These are phyloP conservation scores for Cheilosia urbana DNA, from an alignment of 2,888 invertebrate species.

Conservation along the genomic window DNA sequence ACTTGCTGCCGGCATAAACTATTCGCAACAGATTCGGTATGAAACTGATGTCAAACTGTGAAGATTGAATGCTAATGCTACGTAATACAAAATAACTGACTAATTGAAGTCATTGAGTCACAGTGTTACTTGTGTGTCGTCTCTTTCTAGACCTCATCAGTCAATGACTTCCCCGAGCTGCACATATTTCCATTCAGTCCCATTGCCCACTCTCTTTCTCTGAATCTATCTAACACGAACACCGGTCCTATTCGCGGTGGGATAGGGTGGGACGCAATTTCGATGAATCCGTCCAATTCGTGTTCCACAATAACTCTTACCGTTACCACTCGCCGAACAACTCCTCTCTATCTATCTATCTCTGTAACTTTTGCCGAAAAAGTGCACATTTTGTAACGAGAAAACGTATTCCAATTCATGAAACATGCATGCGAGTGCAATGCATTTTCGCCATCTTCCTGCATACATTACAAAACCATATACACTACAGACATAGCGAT, in stretches of 20 bases:
- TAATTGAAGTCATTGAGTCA: slow-evolving; percentile 54
- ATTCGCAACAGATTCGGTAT: background rate
- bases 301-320: slow-evolving; percentile 44
- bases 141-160: slow-evolving; percentile 34
- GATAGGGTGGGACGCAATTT: slow-evolving; percentile 46
- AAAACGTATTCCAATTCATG: slow-evolving; percentile 76
- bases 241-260: background rate
- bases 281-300: slow-evolving; percentile 69
- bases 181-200: slow-evolving; percentile 55
- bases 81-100: slow-evolving; percentile 29
- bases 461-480: slow-evolving; percentile 52
- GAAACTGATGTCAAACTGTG: background rate
- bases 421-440: slow-evolving; percentile 74
- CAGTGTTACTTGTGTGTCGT: slow-evolving; percentile 41
- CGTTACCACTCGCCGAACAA: background rate
- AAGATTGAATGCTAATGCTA: slow-evolving; percentile 23
- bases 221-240: slow-evolving; percentile 12
- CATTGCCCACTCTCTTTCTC: slow-evolving; percentile 1
- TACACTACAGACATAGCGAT: slow-evolving; percentile 35
- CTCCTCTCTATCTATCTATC: background rate
- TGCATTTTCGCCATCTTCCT: slow-evolving; percentile 70
- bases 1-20: too few relatives aligned
- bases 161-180: slow-evolving; percentile 41
- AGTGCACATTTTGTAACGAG: slow-evolving; percentile 73
- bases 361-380: slow-evolving; percentile 45